Conservation (phyloP, 1,140 invertebrate species). For the Drosophila serrata region DNA sequence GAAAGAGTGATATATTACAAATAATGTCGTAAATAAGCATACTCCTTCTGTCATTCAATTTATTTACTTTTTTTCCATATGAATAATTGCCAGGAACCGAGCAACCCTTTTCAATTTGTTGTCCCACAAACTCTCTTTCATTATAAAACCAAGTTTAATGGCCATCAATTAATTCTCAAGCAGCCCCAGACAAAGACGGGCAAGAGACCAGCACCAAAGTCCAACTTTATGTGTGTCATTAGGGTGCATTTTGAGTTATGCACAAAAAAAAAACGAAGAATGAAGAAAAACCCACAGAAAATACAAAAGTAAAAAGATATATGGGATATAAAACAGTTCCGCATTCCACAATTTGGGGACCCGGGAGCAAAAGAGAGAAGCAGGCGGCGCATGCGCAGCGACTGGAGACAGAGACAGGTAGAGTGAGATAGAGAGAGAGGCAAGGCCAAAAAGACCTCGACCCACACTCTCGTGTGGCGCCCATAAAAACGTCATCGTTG, state of each 20-base stretch:
- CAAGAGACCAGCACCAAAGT: neutral
- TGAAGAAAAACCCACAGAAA: slow-evolving; percentile 18
- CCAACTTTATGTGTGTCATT: slow-evolving; percentile 52
- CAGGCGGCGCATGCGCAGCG: slow-evolving; percentile 41
- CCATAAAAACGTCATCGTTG: slow-evolving; percentile 74
- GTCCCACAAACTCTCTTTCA: slow-evolving; percentile 20
- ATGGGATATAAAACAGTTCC: slow-evolving; percentile 53
- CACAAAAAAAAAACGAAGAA: slow-evolving; percentile 10
- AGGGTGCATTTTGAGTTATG: slow-evolving; percentile 58
- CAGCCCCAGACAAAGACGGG: slow-evolving; percentile 3
- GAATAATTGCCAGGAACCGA: slow-evolving; percentile 5
- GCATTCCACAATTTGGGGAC: slow-evolving; percentile 53
- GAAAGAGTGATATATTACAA: slow-evolving; percentile 22
- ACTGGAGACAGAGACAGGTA: neutral
- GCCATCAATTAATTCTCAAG: slow-evolving; percentile 53
- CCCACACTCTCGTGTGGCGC: slow-evolving; percentile 60
- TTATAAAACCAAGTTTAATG: slow-evolving; percentile 56
- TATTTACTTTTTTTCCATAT: slow-evolving; percentile 15
- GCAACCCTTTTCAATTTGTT: slow-evolving; percentile 34
- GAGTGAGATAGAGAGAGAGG: neutral
- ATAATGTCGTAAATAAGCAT: slow-evolving; percentile 30
- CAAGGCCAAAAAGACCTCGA: slow-evolving; percentile 23
- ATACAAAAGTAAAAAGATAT: slow-evolving; percentile 23
- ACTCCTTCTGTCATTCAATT: slow-evolving; percentile 31
- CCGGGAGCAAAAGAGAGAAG: slow-evolving; percentile 1